phyloP scores from a whole-genome alignment of 2,888 invertebrate species.

The Heterodera filipjevi region DNA sequence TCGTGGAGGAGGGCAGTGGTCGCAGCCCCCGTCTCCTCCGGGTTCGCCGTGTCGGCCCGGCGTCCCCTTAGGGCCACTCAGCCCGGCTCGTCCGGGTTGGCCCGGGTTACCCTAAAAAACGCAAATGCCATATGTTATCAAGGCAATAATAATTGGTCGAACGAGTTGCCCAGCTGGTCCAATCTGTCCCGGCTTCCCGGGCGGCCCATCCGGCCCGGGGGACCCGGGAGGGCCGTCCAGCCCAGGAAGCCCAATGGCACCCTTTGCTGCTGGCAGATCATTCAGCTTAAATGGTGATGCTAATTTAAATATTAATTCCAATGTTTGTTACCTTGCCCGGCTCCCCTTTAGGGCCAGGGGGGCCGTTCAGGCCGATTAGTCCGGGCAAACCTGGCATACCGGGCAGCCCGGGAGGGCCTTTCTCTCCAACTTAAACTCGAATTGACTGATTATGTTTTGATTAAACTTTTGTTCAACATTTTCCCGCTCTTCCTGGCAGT shows the following conservation, averaged over 20 bases:
- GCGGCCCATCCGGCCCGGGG: slow-evolving; percentile 13
- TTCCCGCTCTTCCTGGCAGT: slow-evolving; percentile 31
- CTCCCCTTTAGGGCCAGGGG: slow-evolving; percentile 8
- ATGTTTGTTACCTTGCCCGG: neutral
- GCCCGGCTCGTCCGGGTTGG: slow-evolving; percentile 19
- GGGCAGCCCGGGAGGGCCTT: slow-evolving; percentile 26
- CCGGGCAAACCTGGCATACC: slow-evolving; percentile 27
- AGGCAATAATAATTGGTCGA: neutral
- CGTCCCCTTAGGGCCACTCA: slow-evolving; percentile 24
- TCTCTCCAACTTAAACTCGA: slow-evolving; percentile 7
- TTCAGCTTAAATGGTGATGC: neutral
- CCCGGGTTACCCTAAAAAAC: slow-evolving; percentile 14
- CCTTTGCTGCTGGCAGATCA: neutral
- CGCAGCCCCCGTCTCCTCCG: slow-evolving; percentile 12
- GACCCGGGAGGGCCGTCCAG: slow-evolving; percentile 15
- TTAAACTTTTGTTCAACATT: slow-evolving; percentile 2
- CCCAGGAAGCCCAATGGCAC: slow-evolving; percentile 18
- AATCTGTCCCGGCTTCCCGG: slow-evolving; percentile 26
- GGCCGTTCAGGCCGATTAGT: slow-evolving; percentile 14
- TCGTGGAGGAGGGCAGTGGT: slow-evolving; percentile 32
- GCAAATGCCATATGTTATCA: neutral
- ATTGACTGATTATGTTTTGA: neutral
- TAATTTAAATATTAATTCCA: neutral
- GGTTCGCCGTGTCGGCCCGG: slow-evolving; percentile 27
- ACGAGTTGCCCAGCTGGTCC: slow-evolving; percentile 24